A percentile compares a stretch with the other conserved stretches of the same genome.
phyloP scores from a whole-genome alignment of 2,797 vertebrate genomes.

The Sebastolobus alascanus region DNA sequence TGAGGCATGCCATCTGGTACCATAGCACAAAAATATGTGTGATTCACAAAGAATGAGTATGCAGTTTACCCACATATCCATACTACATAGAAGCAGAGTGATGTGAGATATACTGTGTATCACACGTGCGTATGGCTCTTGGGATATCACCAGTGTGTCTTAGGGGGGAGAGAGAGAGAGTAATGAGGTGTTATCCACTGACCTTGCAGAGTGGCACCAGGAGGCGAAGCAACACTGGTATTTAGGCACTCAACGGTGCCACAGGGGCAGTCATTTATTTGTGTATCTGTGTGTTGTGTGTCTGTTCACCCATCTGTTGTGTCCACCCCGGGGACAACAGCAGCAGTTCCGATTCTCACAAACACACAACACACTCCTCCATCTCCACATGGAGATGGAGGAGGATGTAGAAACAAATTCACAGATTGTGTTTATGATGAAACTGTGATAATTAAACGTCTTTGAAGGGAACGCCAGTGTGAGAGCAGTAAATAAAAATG shows the following conservation, averaged over 20 bases:
- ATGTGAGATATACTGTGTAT: conserved; percentile 6
- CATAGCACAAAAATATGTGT: conserved; percentile 12
- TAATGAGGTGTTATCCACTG: conserved; percentile 43
- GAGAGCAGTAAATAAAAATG: conserved; percentile 42
- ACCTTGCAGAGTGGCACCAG: conserved; percentile 65
- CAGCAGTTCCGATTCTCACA: conserved; percentile 34
- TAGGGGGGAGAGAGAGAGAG: not conserved
- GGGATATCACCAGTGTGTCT: conserved; percentile 2
- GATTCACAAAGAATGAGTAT: conserved; percentile 9
- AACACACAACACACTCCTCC: not conserved
- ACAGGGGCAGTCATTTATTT: conserved; percentile 57
- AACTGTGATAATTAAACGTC: conserved; percentile 58
- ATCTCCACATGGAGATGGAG: not conserved
- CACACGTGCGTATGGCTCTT: not conserved
- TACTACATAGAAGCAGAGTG: not conserved
- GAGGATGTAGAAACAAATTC: conserved; percentile 31
- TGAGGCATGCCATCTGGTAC: conserved; percentile 57
- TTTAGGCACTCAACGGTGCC: conserved; percentile 63
- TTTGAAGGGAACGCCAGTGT: conserved; percentile 30
- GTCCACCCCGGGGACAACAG: conserved; percentile 47
- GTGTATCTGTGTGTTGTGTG: conserved; percentile 35
- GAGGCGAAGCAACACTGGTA: conserved; percentile 53
- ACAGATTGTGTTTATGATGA: conserved; percentile 60
- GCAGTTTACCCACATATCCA: conserved; percentile 17
- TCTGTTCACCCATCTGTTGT: conserved; percentile 63